Conservation (phyloP, 2,113 vertebrate genomes). For the Mustela nigripes region DNA sequence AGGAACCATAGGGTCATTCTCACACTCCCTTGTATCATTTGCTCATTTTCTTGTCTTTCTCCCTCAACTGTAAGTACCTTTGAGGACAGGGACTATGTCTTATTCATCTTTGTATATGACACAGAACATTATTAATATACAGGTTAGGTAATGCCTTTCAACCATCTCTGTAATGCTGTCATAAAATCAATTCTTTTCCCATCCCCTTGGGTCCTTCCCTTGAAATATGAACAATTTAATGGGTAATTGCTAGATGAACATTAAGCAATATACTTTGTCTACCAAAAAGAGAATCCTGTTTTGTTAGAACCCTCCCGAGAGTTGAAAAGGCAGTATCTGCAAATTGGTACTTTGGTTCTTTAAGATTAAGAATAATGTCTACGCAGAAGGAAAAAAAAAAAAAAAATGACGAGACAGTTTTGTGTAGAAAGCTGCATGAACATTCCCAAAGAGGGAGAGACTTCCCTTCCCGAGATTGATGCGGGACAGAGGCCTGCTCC, state of each 20-base stretch:
- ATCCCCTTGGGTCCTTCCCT: slow-evolving; percentile 74
- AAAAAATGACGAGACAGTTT: background rate
- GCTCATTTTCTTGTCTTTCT: slow-evolving; percentile 38
- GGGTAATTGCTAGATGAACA: slow-evolving; percentile 78
- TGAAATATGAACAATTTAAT: slow-evolving; percentile 83
- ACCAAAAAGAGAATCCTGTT: slow-evolving; percentile 79
- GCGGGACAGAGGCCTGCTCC: background rate
- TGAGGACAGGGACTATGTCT: slow-evolving; percentile 70
- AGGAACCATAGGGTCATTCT: background rate
- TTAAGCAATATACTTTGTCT: slow-evolving; percentile 79
- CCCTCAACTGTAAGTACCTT: slow-evolving; percentile 66
- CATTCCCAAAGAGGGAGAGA: background rate
- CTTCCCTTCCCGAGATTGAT: background rate
- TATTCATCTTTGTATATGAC: slow-evolving; percentile 72
- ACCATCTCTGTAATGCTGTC: slow-evolving; percentile 83
- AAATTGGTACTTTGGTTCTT: slow-evolving; percentile 64
- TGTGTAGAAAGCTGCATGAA: background rate
- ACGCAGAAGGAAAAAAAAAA: slow-evolving; percentile 17
- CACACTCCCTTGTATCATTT: background rate
- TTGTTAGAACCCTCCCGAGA: slow-evolving; percentile 77
- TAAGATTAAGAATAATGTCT: slow-evolving; percentile 71
- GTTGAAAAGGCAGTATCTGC: slow-evolving; percentile 70
- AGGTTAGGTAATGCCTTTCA: slow-evolving; percentile 79
- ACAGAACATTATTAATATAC: slow-evolving; percentile 69
- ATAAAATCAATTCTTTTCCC: slow-evolving; percentile 80